These are phyloP conservation scores for Phasia obesa DNA, from an alignment of 2,888 invertebrate genomes.

Conservation along the genomic window DNA sequence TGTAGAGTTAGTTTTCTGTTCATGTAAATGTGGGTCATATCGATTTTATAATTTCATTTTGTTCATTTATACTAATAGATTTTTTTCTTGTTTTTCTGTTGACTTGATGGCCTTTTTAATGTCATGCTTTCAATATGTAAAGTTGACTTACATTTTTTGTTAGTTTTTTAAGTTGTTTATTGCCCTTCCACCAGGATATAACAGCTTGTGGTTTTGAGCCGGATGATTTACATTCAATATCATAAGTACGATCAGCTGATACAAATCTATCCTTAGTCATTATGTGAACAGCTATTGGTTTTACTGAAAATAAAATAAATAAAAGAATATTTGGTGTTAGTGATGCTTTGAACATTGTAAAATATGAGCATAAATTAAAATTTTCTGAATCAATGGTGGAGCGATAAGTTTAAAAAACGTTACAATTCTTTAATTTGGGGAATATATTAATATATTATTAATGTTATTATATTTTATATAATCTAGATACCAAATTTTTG, in stretches of 20 bases:
- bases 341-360: not conserved
- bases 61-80: not conserved
- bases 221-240: constrained; percentile 92
- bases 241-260: constrained; percentile 92
- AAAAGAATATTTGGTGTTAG: constrained; percentile 7
- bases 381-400: too few species aligned
- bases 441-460: too few species aligned
- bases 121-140: not conserved
- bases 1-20: constrained; percentile 20
- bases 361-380: too few species aligned
- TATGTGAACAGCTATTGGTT: constrained; percentile 92
- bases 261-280: constrained; percentile 92
- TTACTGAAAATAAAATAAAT: constrained; percentile 85
- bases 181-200: constrained; percentile 95
- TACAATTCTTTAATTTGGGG: too few species aligned
- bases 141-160: constrained; percentile 89
- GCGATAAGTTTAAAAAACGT: too few species aligned
- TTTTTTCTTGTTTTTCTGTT: not conserved
- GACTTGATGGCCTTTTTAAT: too few species aligned
- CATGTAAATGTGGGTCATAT: constrained; percentile 62
- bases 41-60: constrained; percentile 59
- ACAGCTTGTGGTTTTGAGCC: constrained; percentile 93
- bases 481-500: too few species aligned
- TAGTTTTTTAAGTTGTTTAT: constrained; percentile 89
- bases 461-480: too few species aligned